Conservation (phyloP, 1,140 invertebrate species). For the Wiebesia pumilae region DNA sequence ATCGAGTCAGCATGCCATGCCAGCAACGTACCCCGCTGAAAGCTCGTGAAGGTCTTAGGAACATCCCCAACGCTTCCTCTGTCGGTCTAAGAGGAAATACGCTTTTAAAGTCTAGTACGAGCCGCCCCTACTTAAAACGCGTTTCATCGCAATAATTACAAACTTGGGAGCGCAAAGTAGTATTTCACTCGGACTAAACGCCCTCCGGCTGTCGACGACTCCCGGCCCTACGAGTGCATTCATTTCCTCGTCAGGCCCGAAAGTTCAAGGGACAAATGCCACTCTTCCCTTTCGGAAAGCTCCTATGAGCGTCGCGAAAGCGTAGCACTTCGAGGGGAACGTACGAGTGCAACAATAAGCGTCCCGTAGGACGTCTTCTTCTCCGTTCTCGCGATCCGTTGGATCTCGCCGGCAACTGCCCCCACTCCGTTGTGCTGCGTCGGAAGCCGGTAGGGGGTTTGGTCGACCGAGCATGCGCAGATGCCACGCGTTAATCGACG, state of each 20-base stretch:
- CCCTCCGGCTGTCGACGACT: not conserved
- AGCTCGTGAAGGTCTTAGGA: no score
- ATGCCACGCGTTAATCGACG: conserved; percentile 24
- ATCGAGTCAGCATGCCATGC: no score
- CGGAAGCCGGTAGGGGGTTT: no score
- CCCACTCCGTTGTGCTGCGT: no score
- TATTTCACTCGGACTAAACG: not conserved
- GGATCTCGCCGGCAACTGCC: not conserved
- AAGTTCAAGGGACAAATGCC: not conserved
- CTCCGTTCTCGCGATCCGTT: not conserved
- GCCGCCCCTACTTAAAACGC: not conserved
- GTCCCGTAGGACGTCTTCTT: not conserved
- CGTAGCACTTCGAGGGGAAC: not conserved
- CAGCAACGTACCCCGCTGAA: no score
- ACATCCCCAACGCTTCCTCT: not conserved
- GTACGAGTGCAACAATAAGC: not conserved
- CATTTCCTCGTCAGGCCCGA: not conserved
- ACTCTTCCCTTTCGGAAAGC: not conserved
- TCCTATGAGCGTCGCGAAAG: not conserved
- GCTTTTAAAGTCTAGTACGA: not conserved
- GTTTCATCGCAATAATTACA: not conserved
- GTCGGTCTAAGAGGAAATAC: not conserved
- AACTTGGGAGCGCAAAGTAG: not conserved
- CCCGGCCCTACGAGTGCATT: not conserved
- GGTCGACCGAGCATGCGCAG: not conserved